phyloP scores from a whole-genome alignment of 2,888 invertebrate species.

The Lordiphosa fenestrarum region DNA sequence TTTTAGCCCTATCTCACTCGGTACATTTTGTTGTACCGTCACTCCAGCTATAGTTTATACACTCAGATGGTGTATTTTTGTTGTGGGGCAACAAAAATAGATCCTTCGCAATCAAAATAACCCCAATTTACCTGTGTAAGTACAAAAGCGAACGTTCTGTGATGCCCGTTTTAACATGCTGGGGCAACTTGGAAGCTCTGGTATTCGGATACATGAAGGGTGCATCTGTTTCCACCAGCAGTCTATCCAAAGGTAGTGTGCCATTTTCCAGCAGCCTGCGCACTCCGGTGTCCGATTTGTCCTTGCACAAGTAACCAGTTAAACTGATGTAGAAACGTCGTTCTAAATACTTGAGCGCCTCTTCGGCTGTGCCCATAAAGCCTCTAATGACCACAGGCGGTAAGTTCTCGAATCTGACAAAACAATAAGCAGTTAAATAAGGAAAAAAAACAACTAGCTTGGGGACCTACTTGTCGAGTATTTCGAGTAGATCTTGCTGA shows the following conservation, averaged over 20 bases:
- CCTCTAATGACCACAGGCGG: slow-evolving; percentile 95
- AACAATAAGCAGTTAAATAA: background rate
- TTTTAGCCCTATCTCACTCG: too few relatives aligned
- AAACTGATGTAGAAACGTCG: slow-evolving; percentile 92
- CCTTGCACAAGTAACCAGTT: slow-evolving; percentile 85
- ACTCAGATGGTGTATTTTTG: too few relatives aligned
- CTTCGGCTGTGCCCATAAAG: slow-evolving; percentile 93
- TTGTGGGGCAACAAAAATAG: too few relatives aligned
- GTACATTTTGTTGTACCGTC: too few relatives aligned
- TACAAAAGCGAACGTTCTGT: slow-evolving; percentile 87
- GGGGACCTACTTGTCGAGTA: slow-evolving; percentile 81
- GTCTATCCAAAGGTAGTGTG: slow-evolving; percentile 89
- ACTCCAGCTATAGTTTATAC: too few relatives aligned
- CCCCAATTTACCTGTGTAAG: slow-evolving; percentile 76
- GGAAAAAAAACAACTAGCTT: background rate
- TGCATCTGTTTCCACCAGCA: slow-evolving; percentile 95
- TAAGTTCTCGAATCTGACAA: slow-evolving; percentile 79
- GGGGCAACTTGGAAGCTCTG: slow-evolving; percentile 93
- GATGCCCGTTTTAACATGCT: slow-evolving; percentile 91
- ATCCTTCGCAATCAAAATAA: too few relatives aligned
- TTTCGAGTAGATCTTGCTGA: slow-evolving; percentile 90
- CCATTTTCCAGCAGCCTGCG: slow-evolving; percentile 90
- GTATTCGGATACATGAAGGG: slow-evolving; percentile 98
- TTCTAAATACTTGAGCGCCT: slow-evolving; percentile 90
- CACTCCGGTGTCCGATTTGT: slow-evolving; percentile 95